A percentile compares a stretch with the other conserved stretches of the same genome.
These are phyloP conservation scores for Oreochromis tanganicae DNA, from an alignment of 2,113 vertebrate genomes.

Conservation along the genomic window DNA sequence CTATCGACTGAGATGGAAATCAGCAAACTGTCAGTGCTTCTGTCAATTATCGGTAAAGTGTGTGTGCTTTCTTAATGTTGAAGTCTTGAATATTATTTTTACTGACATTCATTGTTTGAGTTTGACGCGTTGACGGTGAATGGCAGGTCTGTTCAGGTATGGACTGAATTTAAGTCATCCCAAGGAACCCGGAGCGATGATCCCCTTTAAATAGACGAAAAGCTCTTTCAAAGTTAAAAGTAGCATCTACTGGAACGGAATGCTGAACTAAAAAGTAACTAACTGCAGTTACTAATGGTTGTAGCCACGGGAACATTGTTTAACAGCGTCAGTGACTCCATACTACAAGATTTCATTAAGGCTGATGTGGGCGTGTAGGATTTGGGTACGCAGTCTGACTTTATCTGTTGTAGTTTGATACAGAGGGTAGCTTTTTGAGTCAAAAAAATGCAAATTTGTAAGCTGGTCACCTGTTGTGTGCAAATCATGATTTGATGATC, in stretches of 20 bases:
- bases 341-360: neutral
- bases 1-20: constrained; percentile 14
- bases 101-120: neutral
- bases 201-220: neutral
- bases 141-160: neutral
- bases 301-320: neutral
- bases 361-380: neutral
- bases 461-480: neutral
- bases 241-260: neutral
- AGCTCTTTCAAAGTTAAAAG: neutral
- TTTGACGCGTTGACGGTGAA: neutral
- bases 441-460: neutral
- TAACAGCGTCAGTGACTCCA: neutral
- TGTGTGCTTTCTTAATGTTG: neutral
- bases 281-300: neutral
- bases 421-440: neutral
- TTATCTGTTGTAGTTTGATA: neutral
- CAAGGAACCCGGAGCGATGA: neutral
- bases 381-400: neutral
- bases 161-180: neutral
- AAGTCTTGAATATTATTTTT: neutral
- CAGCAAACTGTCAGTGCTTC: neutral
- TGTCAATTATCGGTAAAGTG: constrained; percentile 22
- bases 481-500: neutral
- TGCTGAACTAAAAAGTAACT: neutral